phyloP scores from a whole-genome alignment of 2,888 invertebrate species.

The Drosophila nigricruria region DNA sequence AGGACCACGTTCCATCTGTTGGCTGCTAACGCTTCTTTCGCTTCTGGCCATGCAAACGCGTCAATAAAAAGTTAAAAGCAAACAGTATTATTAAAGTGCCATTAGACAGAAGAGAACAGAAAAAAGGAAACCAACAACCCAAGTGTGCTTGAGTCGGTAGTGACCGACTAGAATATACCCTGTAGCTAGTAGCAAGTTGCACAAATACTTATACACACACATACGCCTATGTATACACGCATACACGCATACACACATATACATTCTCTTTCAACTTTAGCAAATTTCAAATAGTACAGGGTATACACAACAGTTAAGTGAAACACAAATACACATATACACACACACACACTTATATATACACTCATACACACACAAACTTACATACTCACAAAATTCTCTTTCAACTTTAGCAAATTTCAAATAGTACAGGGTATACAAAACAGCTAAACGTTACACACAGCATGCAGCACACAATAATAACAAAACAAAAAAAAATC shows the following conservation, averaged over 20 bases:
- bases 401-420: too few relatives aligned
- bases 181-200: background rate
- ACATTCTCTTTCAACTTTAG: background rate
- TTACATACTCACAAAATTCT: too few relatives aligned
- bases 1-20: conserved; percentile 15
- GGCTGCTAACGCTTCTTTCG: conserved; percentile 38
- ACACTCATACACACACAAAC: too few relatives aligned
- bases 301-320: conserved; percentile 1
- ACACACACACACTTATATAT: background rate
- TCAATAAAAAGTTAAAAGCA: conserved; percentile 34
- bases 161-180: background rate
- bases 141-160: background rate
- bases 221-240: background rate
- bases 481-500: background rate
- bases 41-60: conserved; percentile 38
- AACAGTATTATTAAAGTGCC: conserved; percentile 72
- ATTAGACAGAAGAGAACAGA: conserved; percentile 43
- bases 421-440: too few relatives aligned
- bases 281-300: background rate
- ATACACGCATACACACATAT: background rate
- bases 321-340: conserved; percentile 13
- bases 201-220: background rate
- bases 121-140: conserved; percentile 18
- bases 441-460: too few relatives aligned
- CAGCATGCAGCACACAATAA: conserved; percentile 8